phyloP scores from a whole-genome alignment of 2,113 vertebrate genomes.

The Fregata magnificens region DNA sequence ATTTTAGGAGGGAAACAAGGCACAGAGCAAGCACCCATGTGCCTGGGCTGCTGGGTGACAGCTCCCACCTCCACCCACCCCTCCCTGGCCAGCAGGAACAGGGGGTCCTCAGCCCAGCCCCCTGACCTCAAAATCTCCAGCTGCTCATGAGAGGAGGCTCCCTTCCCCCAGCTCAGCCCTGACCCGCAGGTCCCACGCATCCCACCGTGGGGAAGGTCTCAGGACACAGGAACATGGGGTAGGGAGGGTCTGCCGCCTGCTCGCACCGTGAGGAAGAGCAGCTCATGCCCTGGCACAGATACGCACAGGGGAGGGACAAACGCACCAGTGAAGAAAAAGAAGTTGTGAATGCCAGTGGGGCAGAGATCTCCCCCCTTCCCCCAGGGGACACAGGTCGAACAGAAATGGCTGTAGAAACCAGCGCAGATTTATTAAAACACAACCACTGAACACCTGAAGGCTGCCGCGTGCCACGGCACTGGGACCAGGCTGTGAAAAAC shows the following conservation, averaged over 20 bases:
- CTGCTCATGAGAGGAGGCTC: neutral
- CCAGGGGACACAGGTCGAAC: neutral
- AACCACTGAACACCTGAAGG: neutral
- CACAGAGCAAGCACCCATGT: too few relatives aligned
- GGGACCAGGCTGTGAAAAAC: neutral
- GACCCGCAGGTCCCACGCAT: neutral
- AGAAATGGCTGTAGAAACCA: neutral
- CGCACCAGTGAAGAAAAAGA: rapidly evolving
- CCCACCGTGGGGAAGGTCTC: rapidly evolving
- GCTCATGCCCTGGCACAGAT: rapidly evolving
- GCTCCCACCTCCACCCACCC: neutral
- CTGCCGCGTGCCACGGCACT: neutral
- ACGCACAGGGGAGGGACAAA: rapidly evolving
- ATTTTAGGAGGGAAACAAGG: neutral
- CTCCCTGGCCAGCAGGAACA: rapidly evolving
- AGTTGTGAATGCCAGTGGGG: rapidly evolving
- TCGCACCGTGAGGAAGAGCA: rapidly evolving
- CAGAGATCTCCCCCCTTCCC: neutral
- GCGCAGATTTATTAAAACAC: constrained; percentile 29
- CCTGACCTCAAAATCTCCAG: neutral
- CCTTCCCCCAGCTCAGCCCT: neutral
- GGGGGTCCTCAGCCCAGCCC: neutral
- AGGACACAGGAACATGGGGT: rapidly evolving
- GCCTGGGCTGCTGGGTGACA: neutral
- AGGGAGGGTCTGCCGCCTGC: neutral